These are phyloP conservation scores for Neoseiulus cucumeris DNA, from an alignment of 1,140 invertebrate species.

Conservation along the genomic window DNA sequence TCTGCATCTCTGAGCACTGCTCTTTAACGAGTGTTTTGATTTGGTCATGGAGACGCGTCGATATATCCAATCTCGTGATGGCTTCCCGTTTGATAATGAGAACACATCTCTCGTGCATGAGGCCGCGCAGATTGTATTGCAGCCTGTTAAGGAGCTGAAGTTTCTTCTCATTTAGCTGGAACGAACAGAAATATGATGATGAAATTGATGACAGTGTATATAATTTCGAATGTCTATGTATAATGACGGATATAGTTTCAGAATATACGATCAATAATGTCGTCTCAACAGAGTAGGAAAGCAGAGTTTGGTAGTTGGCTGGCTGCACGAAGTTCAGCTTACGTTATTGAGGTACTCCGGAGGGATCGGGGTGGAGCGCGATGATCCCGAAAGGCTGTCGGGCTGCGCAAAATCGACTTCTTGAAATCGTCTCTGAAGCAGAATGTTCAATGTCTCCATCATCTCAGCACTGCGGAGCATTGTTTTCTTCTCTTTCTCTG, in stretches of 20 bases:
- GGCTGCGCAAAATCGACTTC: background rate
- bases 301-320: too few relatives aligned
- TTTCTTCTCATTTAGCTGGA: background rate
- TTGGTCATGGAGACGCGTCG: background rate
- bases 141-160: background rate
- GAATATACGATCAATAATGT: too few relatives aligned
- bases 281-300: too few relatives aligned
- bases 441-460: constrained; percentile 4
- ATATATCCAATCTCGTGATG: background rate
- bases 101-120: background rate
- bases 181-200: background rate
- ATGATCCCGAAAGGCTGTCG: constrained; percentile 1
- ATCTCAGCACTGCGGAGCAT: constrained; percentile 6
- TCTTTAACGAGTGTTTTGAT: background rate
- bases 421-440: background rate
- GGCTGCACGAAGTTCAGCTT: background rate
- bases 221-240: background rate
- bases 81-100: constrained; percentile 7
- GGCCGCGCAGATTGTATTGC: background rate
- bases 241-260: too few relatives aligned
- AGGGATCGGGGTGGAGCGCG: background rate
- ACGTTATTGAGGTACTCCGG: background rate
- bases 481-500: background rate
- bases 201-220: background rate
- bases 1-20: background rate